Percentiles rank a stretch among this genome's conserved stretches.
Evolutionary conservation across 1,140 invertebrate species (phyloP).

Genomic region (Orussus abietinus): DNA sequence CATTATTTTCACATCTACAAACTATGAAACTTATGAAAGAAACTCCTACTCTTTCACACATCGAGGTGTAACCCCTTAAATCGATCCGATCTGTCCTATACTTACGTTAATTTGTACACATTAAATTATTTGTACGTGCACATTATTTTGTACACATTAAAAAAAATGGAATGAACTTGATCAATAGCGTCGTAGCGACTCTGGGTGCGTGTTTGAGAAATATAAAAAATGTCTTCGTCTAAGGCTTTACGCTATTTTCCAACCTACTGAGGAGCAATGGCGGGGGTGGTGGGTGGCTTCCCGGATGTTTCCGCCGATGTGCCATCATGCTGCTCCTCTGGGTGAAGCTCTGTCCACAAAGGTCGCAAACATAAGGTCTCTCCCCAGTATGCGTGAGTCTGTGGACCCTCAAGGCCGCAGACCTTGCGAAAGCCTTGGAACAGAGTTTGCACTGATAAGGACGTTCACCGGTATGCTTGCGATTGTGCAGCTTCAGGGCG

Average conservation of each 20-base stretch:
- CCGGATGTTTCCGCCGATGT: conserved; percentile 16
- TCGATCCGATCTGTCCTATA: too few species aligned
- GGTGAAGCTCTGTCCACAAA: conserved; percentile 65
- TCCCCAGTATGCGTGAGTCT: conserved; percentile 61
- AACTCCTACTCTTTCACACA: too few species aligned
- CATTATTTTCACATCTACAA: too few species aligned
- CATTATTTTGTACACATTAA: too few species aligned
- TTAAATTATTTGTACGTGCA: too few species aligned
- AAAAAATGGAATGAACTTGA: too few species aligned
- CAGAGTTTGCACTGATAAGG: conserved; percentile 48
- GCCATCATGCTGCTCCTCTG: conserved; percentile 19
- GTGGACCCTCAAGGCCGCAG: conserved; percentile 62
- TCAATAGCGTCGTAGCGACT: too few species aligned
- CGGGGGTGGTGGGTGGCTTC: neutral
- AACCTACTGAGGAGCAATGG: conserved; percentile 1
- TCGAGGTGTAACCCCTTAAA: too few species aligned
- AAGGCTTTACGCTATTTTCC: neutral
- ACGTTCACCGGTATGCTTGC: conserved; percentile 57
- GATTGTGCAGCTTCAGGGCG: conserved; percentile 49
- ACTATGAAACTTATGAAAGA: too few species aligned
- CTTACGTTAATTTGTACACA: too few species aligned
- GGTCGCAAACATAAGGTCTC: conserved; percentile 56
- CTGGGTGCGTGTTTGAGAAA: too few species aligned
- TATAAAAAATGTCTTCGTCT: too few species aligned
- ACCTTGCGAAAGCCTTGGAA: conserved; percentile 51